phyloP scores from a whole-genome alignment of 2,888 invertebrate species.

The Xanthorhoe spadicearia region DNA sequence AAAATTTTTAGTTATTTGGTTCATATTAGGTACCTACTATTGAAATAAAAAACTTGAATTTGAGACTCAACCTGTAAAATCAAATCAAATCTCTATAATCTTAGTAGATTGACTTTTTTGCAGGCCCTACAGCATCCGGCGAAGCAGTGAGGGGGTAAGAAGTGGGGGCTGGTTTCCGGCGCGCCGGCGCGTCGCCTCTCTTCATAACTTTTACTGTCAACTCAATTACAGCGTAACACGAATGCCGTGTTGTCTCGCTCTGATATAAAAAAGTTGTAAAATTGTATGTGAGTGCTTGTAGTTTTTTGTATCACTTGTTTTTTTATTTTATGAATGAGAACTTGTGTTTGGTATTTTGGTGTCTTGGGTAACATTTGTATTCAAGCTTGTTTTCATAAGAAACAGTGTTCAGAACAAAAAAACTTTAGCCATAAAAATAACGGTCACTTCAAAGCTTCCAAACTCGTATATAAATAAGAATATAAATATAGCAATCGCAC shows the following conservation, averaged over 20 bases:
- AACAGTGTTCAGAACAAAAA: too few relatives aligned
- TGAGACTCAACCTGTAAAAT: too few relatives aligned
- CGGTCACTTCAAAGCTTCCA: too few relatives aligned
- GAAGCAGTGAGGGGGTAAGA: slow-evolving; percentile 55
- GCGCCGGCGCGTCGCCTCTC: slow-evolving; percentile 70
- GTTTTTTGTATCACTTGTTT: slow-evolving; percentile 1
- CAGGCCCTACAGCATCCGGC: slow-evolving; percentile 67
- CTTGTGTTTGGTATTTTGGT: background rate
- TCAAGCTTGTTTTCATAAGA: too few relatives aligned
- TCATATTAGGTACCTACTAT: too few relatives aligned
- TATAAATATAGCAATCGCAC: too few relatives aligned
- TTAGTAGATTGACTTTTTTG: slow-evolving; percentile 42
- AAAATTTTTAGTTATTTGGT: too few relatives aligned
- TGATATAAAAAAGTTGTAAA: slow-evolving; percentile 42
- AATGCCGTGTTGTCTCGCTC: slow-evolving; percentile 43
- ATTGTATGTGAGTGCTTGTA: slow-evolving; percentile 25
- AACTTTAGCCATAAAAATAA: too few relatives aligned
- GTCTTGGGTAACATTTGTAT: too few relatives aligned
- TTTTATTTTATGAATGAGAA: background rate
- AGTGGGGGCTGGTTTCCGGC: slow-evolving; percentile 70
- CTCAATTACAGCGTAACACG: slow-evolving; percentile 74
- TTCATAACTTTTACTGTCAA: slow-evolving; percentile 81
- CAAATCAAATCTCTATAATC: background rate
- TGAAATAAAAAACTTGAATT: too few relatives aligned
- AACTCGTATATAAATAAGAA: too few relatives aligned